Base-by-base conservation (phyloP, 1,140 invertebrate genomes). In the Bombus fervidus region DNA sequence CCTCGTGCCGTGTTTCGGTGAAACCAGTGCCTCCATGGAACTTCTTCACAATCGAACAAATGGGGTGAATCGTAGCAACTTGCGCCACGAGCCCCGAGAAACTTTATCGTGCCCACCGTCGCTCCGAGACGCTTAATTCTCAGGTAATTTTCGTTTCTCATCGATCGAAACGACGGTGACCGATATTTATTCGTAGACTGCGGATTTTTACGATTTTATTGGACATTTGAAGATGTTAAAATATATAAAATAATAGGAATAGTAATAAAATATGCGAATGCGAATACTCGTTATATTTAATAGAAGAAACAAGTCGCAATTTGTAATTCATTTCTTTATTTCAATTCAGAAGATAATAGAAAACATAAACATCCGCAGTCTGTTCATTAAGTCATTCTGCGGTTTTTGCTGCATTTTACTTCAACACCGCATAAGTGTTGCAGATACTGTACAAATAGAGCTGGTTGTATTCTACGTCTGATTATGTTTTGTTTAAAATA, bases 81-180 rank as follows among this genome's bases (percentile, higher is more conserved):
- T 4, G 62, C 22, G 39, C 28, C 9, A 22, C 59, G 31, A 12
- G 10, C 25, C 12, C 25, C 41, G 43, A 57, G 3, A 62, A 25
- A n/a, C 31, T 69, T 25, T 39, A 47, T 4, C 22, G 1, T 37
- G 6, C 9, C 18, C 3, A 10, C 3, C 6, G 5, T 31, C 31
- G 37, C 18, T 43, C 41, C 22, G 34, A 22, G 3, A 37, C 31
- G 53, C 72, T 62, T n/a, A 77, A 85, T 43, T 39, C 39, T 15
- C 83, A 85, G 83, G 83, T 85, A 85, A 78, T 64, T n/a, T 43
- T 47, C 22, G 25, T 28, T n/a, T 9, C 22, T 57, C 39, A 1
- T 73, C 72, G 74, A 64, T 64, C 62, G 62, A 64, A 64, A n/a
- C 28, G 4, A 53, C 62, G 59, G 12, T 18, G 5, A 15, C 13